A percentile compares a stretch with the other conserved stretches of the same genome.
These are phyloP conservation scores for Nemoura dubitans DNA, from an alignment of 2,888 invertebrate species.

Conservation along the genomic window DNA sequence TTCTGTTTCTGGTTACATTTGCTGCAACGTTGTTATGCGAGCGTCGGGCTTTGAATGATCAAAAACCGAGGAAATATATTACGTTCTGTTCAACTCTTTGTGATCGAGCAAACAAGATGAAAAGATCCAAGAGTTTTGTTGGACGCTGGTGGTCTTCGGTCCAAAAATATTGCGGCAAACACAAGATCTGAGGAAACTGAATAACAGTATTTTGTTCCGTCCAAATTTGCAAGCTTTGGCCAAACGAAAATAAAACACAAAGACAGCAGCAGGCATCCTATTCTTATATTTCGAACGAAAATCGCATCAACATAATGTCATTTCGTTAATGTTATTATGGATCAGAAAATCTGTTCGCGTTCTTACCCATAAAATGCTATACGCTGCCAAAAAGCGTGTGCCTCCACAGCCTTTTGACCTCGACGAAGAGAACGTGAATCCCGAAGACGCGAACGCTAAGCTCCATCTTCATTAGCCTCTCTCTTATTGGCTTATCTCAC, in stretches of 20 bases:
- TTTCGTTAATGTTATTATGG: not conserved
- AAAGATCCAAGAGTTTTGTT: not conserved
- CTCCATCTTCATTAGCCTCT: not conserved
- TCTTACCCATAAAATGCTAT: not conserved
- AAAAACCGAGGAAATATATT: not conserved
- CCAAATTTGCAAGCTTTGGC: not conserved
- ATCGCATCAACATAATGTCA: not conserved
- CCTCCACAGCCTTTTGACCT: not conserved
- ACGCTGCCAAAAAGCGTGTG: not conserved
- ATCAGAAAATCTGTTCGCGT: not conserved
- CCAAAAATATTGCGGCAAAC: not conserved
- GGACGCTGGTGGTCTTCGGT: not conserved
- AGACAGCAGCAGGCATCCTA: not conserved
- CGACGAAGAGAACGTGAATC: not conserved
- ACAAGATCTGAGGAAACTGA: not conserved
- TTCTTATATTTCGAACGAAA: not conserved
- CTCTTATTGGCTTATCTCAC: not conserved
- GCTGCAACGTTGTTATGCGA: not conserved
- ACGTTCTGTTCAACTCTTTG: not conserved
- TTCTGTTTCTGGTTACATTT: not conserved
- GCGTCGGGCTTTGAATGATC: not conserved
- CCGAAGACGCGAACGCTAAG: not conserved
- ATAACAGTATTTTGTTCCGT: not conserved
- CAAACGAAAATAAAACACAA: not conserved
- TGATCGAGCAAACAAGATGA: slow-evolving; percentile 5